These are phyloP conservation scores for Marisa cornuarietis DNA, from an alignment of 1,140 invertebrate species.

Conservation along the genomic window DNA sequence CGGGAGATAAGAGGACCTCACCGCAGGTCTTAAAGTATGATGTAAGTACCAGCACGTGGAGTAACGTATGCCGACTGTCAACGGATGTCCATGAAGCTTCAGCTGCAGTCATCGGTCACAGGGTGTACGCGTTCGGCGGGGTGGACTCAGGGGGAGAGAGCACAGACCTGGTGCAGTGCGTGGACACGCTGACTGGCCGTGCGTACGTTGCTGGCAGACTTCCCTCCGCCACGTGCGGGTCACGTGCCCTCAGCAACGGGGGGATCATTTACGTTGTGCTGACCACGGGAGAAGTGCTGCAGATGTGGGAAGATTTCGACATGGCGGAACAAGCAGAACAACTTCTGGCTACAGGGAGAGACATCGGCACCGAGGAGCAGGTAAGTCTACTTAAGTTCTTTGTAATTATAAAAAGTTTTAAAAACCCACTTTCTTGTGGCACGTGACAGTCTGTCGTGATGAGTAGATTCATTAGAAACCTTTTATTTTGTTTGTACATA, in stretches of 20 bases:
- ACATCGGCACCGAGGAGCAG: no score
- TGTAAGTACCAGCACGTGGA: not conserved
- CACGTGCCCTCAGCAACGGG: conserved; percentile 6
- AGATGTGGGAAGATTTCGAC: not conserved
- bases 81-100: not conserved
- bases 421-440: no score
- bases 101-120: not conserved
- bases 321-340: not conserved
- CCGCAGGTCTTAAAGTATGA: not conserved
- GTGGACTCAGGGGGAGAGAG: not conserved
- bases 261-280: conserved; percentile 1
- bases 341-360: no score
- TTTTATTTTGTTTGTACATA: no score
- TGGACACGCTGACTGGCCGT: not conserved
- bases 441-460: no score
- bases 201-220: conserved; percentile 8
- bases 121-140: not conserved
- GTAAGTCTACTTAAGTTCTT: no score
- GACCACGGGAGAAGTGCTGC: not conserved
- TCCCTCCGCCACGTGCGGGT: not conserved
- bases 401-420: no score
- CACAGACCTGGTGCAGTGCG: not conserved
- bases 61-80: not conserved
- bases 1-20: not conserved
- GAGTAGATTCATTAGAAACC: no score